phyloP scores from a whole-genome alignment of 2,113 vertebrate species.

The Thunnus thynnus region DNA sequence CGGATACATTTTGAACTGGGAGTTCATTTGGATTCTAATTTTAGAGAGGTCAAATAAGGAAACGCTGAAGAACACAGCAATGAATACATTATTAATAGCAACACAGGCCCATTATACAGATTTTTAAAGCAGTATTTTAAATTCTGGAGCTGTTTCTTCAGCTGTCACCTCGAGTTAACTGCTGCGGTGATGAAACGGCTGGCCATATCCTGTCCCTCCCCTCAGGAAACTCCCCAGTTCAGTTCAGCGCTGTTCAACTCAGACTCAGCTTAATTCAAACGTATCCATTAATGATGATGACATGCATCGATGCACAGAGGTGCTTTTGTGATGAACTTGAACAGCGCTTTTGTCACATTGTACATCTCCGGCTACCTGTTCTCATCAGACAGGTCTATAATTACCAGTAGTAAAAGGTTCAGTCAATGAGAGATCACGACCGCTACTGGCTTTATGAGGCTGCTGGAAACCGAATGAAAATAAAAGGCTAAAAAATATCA shows the following conservation, averaged over 20 bases:
- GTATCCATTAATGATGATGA: background rate
- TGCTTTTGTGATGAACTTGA: background rate
- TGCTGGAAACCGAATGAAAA: constrained; percentile 30
- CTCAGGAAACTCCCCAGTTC: background rate
- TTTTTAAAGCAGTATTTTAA: background rate
- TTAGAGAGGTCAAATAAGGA: background rate
- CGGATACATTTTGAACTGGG: background rate
- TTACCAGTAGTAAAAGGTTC: constrained; percentile 16
- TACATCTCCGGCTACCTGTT: constrained; percentile 14
- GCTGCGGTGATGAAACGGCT: background rate
- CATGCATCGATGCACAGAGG: background rate
- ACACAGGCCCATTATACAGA: background rate
- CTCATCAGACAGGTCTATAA: constrained; percentile 32
- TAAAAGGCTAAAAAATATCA: constrained; percentile 23
- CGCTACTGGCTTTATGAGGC: constrained; percentile 20
- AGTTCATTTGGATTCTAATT: background rate
- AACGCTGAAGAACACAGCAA: background rate
- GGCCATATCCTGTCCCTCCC: background rate
- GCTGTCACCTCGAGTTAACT: background rate
- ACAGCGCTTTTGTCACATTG: background rate
- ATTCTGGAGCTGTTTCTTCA: background rate
- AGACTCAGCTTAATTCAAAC: background rate
- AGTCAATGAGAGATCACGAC: constrained; percentile 27
- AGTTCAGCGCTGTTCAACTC: background rate
- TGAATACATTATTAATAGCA: background rate